A percentile compares a stretch with the other conserved stretches of the same genome.
These are phyloP conservation scores for Hemitrygon akajei DNA, from an alignment of 2,797 vertebrate genomes.

Conservation along the genomic window DNA sequence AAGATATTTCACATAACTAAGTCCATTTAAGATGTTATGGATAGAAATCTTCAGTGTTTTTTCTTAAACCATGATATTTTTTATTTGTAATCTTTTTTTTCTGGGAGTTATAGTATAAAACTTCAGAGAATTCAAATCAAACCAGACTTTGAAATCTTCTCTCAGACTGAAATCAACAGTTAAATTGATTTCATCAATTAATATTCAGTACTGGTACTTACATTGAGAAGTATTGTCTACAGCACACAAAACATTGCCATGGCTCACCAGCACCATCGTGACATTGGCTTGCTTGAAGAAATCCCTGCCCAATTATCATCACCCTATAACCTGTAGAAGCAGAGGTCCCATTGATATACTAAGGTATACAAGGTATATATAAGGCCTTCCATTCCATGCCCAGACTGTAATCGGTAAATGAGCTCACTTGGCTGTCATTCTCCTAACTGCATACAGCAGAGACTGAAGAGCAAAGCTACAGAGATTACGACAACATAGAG, in stretches of 20 bases:
- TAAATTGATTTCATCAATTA: neutral
- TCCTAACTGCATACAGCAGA: too few relatives aligned
- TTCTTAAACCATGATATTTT: neutral
- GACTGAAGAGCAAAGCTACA: too few relatives aligned
- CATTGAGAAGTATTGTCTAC: neutral
- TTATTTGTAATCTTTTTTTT: neutral
- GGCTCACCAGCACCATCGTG: too few relatives aligned
- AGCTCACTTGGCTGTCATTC: too few relatives aligned
- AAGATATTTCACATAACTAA: neutral
- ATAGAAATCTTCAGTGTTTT: neutral
- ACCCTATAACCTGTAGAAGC: too few relatives aligned
- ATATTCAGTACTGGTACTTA: neutral
- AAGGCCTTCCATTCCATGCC: too few relatives aligned
- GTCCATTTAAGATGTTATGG: neutral
- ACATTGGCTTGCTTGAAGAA: too few relatives aligned
- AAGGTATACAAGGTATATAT: too few relatives aligned
- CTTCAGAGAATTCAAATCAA: constrained; percentile 2
- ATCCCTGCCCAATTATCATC: too few relatives aligned
- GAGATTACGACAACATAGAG: too few relatives aligned
- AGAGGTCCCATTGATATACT: neutral
- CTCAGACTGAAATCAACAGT: neutral
- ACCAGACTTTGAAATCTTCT: neutral
- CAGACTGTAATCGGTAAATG: too few relatives aligned
- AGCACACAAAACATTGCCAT: too few relatives aligned
- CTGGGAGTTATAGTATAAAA: neutral